Conservation (phyloP, 2,888 invertebrate genomes). For the Chaetogeoica ovagalla region DNA sequence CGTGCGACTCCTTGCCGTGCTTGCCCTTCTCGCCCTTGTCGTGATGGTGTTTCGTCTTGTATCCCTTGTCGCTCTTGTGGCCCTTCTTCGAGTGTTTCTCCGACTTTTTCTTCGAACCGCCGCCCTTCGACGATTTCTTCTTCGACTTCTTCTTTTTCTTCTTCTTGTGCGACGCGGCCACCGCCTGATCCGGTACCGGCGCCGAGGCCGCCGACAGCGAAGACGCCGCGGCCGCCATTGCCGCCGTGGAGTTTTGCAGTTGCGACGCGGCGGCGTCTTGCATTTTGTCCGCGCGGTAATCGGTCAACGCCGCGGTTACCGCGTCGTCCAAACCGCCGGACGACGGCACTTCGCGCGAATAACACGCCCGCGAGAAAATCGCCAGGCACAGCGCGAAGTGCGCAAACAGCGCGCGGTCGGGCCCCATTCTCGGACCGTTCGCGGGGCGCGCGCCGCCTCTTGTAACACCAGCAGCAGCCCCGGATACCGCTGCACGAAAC, state of each 20-base stretch:
- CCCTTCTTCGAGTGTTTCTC: slow-evolving; percentile 73
- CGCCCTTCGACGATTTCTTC: slow-evolving; percentile 61
- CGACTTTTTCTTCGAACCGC: slow-evolving; percentile 71
- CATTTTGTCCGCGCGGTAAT: too few species aligned
- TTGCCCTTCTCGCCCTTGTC: slow-evolving; percentile 77
- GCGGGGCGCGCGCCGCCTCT: neutral
- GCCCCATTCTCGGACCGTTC: slow-evolving; percentile 1
- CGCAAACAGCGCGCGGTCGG: slow-evolving; percentile 2
- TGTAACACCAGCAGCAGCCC: too few species aligned
- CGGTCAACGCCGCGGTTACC: too few species aligned
- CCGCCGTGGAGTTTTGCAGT: neutral
- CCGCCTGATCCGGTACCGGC: slow-evolving; percentile 52
- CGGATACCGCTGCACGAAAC: too few species aligned
- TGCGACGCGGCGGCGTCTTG: too few species aligned
- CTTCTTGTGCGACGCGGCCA: slow-evolving; percentile 60
- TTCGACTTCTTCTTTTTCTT: slow-evolving; percentile 56
- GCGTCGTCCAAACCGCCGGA: too few species aligned
- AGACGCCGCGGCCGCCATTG: neutral
- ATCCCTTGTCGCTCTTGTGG: slow-evolving; percentile 78
- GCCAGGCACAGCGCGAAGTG: slow-evolving; percentile 31
- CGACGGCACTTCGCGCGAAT: slow-evolving; percentile 21
- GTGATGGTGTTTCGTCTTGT: slow-evolving; percentile 75
- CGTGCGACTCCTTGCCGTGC: slow-evolving; percentile 77
- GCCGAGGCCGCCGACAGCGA: neutral
- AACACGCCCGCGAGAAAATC: slow-evolving; percentile 20